Percentiles rank a stretch among this genome's conserved stretches.
phyloP scores from a whole-genome alignment of 2,113 vertebrate species.

The Phycodurus eques region DNA sequence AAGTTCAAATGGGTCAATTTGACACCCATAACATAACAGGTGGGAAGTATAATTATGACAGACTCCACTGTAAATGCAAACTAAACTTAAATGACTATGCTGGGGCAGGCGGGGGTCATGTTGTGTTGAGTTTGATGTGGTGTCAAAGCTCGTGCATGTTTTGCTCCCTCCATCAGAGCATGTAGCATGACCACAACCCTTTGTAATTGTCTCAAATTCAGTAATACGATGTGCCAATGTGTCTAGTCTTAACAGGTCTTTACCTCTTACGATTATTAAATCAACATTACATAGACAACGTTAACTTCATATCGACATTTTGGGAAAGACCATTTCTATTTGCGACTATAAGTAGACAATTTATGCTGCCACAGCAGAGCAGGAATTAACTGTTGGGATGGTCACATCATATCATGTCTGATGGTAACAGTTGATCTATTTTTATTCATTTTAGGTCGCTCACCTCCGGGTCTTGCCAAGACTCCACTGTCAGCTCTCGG shows the following conservation, averaged over 20 bases:
- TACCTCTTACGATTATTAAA: constrained; percentile 21
- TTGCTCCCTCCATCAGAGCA: constrained; percentile 52
- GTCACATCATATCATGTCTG: neutral
- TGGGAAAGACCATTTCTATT: neutral
- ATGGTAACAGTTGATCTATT: neutral
- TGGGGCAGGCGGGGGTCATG: neutral
- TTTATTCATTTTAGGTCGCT: constrained; percentile 76
- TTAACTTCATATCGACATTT: neutral
- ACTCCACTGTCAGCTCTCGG: constrained; percentile 93
- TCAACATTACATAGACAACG: neutral
- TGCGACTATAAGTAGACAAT: neutral
- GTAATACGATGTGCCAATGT: neutral
- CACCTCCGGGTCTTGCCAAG: constrained; percentile 93
- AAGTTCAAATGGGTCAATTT: too few species aligned
- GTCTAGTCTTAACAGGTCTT: constrained; percentile 54
- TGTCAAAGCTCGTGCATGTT: constrained; percentile 49
- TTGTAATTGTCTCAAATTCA: constrained; percentile 5
- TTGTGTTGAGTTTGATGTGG: constrained; percentile 1
- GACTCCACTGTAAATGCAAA: too few species aligned
- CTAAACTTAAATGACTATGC: neutral
- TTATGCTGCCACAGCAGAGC: neutral
- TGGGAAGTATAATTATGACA: too few species aligned
- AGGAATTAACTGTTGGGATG: constrained; percentile 54
- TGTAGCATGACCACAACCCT: constrained; percentile 52
- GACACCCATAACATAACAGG: too few species aligned